Base-by-base conservation (phyloP, 1,140 invertebrate species). In the Rhopalosiphum padi region DNA sequence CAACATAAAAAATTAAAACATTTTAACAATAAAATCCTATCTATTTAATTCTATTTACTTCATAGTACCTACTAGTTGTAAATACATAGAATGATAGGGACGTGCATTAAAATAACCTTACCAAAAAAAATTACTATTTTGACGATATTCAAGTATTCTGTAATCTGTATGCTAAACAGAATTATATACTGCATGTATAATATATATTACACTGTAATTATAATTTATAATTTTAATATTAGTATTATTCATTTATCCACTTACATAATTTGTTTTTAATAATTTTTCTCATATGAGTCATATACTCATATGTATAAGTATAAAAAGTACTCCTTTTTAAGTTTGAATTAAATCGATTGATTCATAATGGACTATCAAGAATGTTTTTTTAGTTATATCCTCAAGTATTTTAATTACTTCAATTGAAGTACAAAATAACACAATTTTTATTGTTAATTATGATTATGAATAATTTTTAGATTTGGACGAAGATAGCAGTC, bases 401-500 rank as follows among this genome's bases (percentile, higher is more conserved):
- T 41, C 1, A 41, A 41, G 41, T 41, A 41, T 41, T 41, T 2
- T 41, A 41, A 41, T 41, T 41, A 41, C 41, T 41, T 41, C 41
- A 41, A 41, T 41, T 77, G 23, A n/a, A 77, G 15, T 18, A 77
- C 30, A 77, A 77, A n/a, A 7, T 87, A 88, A 51, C 30, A 51
- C 30, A 15, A 15, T 22, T 51, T 51, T 2, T 37, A 89, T 88
- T 43, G 7, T 51, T 48, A n/a, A 48, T 48, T 5, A 88, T 88
- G 43, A 25, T 9, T 60, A 25, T 53, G 18, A 83, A 86, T n/a
- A 15, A 30, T n/a, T 96, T 96, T 51, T 95, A 98, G 97, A 98
- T 94, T 97, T 98, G 97, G 97, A 98, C 95, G 97, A 97, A 94
- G 97, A 98, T 95, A 98, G 97, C 95, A 98, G 97, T 95, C 97